Evolutionary conservation across 92 coral and sea anemone species (phyloP).

Genomic region (Porites lobata): DNA sequence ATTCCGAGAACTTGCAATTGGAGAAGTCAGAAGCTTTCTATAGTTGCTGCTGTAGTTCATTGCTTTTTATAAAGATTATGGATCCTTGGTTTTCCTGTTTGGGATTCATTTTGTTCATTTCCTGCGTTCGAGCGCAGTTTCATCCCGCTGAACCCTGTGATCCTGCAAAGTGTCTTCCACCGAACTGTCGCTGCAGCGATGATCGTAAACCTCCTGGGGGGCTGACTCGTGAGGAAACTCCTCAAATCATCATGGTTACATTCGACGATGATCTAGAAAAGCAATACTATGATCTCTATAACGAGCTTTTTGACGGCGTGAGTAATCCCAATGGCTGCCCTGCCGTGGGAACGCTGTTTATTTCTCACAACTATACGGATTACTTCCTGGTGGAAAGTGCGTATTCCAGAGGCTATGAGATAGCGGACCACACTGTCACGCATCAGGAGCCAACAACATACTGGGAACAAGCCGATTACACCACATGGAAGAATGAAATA

Average conservation of each 20-base stretch:
- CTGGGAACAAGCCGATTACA: constrained; percentile 74
- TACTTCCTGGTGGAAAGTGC: constrained; percentile 76
- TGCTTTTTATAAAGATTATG: neutral
- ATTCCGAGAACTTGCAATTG: no score
- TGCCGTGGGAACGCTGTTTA: constrained; percentile 78
- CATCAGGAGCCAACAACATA: constrained; percentile 81
- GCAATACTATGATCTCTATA: constrained; percentile 68
- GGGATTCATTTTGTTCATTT: neutral
- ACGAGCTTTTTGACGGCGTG: constrained; percentile 66
- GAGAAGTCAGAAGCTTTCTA: no score
- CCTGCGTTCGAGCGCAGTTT: constrained; percentile 3
- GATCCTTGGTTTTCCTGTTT: neutral
- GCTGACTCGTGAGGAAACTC: constrained; percentile 63
- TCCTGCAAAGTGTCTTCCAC: constrained; percentile 63
- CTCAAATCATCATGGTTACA: constrained; percentile 80
- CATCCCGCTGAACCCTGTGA: constrained; percentile 84
- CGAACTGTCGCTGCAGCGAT: constrained; percentile 86
- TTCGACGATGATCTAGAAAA: constrained; percentile 78
- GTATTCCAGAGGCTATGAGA: constrained; percentile 81
- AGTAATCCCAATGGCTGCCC: constrained; percentile 86
- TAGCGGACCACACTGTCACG: constrained; percentile 85
- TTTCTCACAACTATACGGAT: constrained; percentile 80
- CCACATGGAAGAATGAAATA: constrained; percentile 83
- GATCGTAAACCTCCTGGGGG: constrained; percentile 79
- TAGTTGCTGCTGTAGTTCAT: neutral